Conservation (phyloP, 1,140 invertebrate genomes). For the Mya arenaria region DNA sequence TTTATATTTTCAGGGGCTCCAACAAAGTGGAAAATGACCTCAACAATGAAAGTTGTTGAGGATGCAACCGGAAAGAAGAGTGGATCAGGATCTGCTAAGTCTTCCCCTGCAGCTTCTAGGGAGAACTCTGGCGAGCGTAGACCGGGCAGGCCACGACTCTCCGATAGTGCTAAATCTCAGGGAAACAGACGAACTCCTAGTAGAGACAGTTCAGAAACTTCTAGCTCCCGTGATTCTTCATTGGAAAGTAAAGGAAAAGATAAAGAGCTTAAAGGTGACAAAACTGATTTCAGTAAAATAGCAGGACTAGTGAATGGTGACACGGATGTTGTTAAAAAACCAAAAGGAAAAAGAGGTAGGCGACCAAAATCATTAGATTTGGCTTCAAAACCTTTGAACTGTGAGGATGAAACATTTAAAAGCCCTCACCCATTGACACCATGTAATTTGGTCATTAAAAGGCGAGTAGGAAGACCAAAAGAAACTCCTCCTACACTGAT, state of each 20-base stretch:
- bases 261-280: slow-evolving; percentile 1
- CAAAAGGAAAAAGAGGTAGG: slow-evolving; percentile 7
- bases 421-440: slow-evolving; percentile 49
- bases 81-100: background rate
- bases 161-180: background rate
- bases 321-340: background rate
- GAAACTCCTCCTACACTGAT: slow-evolving; percentile 35
- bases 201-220: slow-evolving; percentile 26
- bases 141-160: background rate
- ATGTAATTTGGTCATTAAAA: slow-evolving; percentile 40
- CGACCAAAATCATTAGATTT: slow-evolving; percentile 50
- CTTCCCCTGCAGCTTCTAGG: background rate
- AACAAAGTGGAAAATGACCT: slow-evolving; percentile 50
- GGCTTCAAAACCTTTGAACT: slow-evolving; percentile 23
- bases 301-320: background rate
- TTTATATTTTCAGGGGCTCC: slow-evolving; percentile 50
- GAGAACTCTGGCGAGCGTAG: slow-evolving; percentile 32
- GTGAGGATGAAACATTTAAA: slow-evolving; percentile 52
- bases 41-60: slow-evolving; percentile 24
- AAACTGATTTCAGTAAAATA: background rate
- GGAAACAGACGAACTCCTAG: background rate
- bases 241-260: slow-evolving; percentile 23
- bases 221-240: slow-evolving; percentile 37
- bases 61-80: background rate
- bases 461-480: slow-evolving; percentile 38